Base-by-base conservation (phyloP, 1,140 invertebrate species). In the Trachymyrmex cornetzi region DNA sequence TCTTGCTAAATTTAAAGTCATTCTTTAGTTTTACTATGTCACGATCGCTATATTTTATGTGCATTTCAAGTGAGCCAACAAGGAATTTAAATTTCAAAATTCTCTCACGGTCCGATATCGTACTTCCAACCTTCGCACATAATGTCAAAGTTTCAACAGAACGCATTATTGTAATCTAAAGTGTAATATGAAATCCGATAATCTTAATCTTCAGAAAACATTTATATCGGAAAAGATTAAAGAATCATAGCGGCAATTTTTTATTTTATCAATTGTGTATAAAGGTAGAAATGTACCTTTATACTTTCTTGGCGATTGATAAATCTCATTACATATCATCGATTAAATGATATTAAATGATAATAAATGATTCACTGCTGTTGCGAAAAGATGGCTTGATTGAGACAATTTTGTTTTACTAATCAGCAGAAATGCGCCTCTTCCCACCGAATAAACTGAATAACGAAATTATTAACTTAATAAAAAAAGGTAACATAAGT, bases 21-120 rank as follows among this genome's bases (percentile, higher is more conserved):
- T 55, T 55, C 14, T 57, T 57, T 34, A n/a, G 19, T n/a, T 4
- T 34, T 74, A 57, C 19, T 22, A 22, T 11, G 12, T 75, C 16
- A 44, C 19, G 38, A 44, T 30, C 1, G 19, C 44, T 64, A 30
- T 44, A 30, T 79, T 14, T 30, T 79, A 64, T n/a, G 24, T 12
- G 57, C 38, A 64, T 79, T 30, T 77, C 22, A 66, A 64, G 22
- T 79, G 2, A 48, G 5, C 1, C 2, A 48, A 11, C 2, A 66
- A 22, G 3, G 12, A 48, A 79, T 79, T 66, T 66, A 48, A 66
- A 66, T 79, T 79, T 79, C 6, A 30, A 66, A n/a, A 34, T 48
- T 50, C 14, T 64, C 14, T 24, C 44, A 48, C 7, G 12, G 30
- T 50, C 5, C 11, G 16, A 48, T 27, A 64, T 3, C 11, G 11